Evolutionary conservation across 2,797 vertebrate species (phyloP).

Genomic region (Apodemus agrarius): DNA sequence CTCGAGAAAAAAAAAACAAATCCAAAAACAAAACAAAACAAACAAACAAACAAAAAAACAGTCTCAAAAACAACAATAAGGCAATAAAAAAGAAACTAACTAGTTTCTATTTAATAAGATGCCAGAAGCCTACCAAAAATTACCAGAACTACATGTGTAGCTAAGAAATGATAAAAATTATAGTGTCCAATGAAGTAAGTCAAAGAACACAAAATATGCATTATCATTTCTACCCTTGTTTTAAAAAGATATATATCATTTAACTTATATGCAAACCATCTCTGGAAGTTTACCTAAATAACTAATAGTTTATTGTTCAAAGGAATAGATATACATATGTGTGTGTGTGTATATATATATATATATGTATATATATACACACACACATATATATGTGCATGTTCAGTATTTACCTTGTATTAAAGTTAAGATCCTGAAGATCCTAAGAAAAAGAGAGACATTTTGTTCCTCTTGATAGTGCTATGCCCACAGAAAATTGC

Average conservation of each 20-base stretch:
- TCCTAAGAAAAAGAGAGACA: background rate
- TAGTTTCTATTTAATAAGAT: background rate
- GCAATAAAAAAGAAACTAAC: constrained; percentile 16
- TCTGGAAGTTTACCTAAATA: background rate
- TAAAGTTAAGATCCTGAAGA: background rate
- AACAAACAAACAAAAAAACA: too few relatives aligned
- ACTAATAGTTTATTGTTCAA: constrained; percentile 9
- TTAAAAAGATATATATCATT: background rate
- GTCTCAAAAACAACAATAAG: background rate
- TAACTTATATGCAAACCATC: background rate
- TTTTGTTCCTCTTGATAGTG: background rate
- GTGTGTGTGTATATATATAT: background rate
- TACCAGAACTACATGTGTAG: background rate
- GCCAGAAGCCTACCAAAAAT: background rate
- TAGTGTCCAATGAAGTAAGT: background rate
- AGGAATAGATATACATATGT: too few relatives aligned
- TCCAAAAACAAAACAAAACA: too few relatives aligned
- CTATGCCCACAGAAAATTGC: background rate
- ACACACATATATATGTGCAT: too few relatives aligned
- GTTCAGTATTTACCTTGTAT: constrained; percentile 19
- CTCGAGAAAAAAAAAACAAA: too few relatives aligned
- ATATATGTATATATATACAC: too few relatives aligned
- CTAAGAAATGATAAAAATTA: constrained; percentile 45
- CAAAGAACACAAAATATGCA: background rate
- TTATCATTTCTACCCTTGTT: background rate